Evolutionary conservation across 2,888 invertebrate species (phyloP).

Genomic region (Ametastegia equiseti): DNA sequence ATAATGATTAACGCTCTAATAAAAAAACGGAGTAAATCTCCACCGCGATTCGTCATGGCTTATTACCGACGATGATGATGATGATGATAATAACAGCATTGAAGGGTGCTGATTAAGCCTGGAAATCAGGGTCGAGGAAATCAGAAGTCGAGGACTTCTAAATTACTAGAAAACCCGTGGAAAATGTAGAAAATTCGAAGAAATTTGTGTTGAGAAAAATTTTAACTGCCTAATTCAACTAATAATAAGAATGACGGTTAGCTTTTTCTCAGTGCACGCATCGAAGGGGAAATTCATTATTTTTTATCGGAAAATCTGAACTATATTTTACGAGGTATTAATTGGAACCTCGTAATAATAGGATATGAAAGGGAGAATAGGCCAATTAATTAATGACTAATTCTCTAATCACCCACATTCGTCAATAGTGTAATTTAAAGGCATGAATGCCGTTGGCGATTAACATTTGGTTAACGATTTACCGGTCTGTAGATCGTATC

Average conservation of each 20-base stretch:
- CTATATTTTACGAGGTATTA: too few relatives aligned
- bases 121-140: too few relatives aligned
- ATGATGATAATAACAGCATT: neutral
- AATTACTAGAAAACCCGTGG: too few relatives aligned
- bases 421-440: neutral
- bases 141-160: too few relatives aligned
- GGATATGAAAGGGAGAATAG: neutral
- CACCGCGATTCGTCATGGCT: neutral
- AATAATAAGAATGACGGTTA: too few relatives aligned
- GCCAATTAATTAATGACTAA: neutral
- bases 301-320: too few relatives aligned
- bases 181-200: too few relatives aligned
- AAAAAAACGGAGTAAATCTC: neutral
- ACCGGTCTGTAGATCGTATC: constrained; percentile 6
- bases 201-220: too few relatives aligned
- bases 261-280: too few relatives aligned
- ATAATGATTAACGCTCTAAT: neutral
- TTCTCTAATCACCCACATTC: neutral
- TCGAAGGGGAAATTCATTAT: too few relatives aligned
- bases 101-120: too few relatives aligned
- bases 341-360: neutral
- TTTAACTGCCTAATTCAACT: too few relatives aligned
- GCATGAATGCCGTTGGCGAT: neutral
- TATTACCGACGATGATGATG: neutral
- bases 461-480: neutral